Evolutionary conservation across 2,113 vertebrate genomes (phyloP).

Genomic region (Triplophysa dalaica): DNA sequence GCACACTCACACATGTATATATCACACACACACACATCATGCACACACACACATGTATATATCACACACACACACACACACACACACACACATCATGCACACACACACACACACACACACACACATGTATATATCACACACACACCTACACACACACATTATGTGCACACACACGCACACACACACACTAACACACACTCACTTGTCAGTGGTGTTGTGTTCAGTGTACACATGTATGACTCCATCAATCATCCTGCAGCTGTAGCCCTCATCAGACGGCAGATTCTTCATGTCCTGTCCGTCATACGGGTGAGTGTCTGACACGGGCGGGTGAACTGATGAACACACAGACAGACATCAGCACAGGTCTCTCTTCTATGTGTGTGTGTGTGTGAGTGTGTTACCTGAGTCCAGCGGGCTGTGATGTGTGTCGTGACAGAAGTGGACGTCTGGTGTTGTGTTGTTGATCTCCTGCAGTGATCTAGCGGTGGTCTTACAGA

Average conservation of each 20-base stretch:
- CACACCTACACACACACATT: neutral
- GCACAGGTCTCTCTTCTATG: neutral
- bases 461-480: slow-evolving; percentile 85
- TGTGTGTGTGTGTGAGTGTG: slow-evolving; percentile 39
- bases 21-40: no score
- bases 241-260: slow-evolving; percentile 85
- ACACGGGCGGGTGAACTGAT: slow-evolving; percentile 86
- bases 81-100: no score
- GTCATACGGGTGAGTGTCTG: slow-evolving; percentile 87
- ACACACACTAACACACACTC: slow-evolving; percentile 24
- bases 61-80: no score
- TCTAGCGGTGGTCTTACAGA: slow-evolving; percentile 84
- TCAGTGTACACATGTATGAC: slow-evolving; percentile 88
- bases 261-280: slow-evolving; percentile 83
- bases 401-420: slow-evolving; percentile 86
- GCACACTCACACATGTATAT: no score
- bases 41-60: no score
- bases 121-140: slow-evolving; percentile 1
- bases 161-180: neutral
- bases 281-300: slow-evolving; percentile 79
- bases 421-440: slow-evolving; percentile 75
- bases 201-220: slow-evolving; percentile 71
- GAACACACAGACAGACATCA: neutral
- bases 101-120: no score
- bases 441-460: slow-evolving; percentile 74